Evolutionary conservation across 2,888 invertebrate species (phyloP).

Genomic region (Ephialtes manifestator): DNA sequence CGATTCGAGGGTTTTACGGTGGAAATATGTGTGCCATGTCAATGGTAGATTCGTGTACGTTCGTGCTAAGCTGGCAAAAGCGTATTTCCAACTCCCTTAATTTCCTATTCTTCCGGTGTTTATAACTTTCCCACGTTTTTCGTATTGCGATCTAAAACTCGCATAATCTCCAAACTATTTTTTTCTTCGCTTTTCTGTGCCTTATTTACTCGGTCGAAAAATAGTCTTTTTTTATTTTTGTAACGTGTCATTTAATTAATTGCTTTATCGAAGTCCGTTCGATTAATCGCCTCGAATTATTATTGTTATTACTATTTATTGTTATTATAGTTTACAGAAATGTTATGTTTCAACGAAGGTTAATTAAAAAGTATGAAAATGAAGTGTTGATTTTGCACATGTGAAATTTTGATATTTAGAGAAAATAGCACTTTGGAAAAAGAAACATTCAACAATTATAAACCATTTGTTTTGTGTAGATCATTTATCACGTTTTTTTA

Average conservation of each 20-base stretch:
- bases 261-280: background rate
- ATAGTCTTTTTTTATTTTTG: background rate
- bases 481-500: no score
- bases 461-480: no score
- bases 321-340: no score
- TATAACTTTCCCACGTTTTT: background rate
- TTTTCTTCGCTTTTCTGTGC: background rate
- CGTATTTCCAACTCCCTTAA: background rate
- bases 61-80: constrained; percentile 45
- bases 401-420: no score
- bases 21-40: constrained; percentile 56
- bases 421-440: no score
- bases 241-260: constrained; percentile 5
- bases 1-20: constrained; percentile 24
- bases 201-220: background rate
- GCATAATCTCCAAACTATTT: no score
- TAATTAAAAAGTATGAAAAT: no score
- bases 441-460: no score
- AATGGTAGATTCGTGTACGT: constrained; percentile 25
- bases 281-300: background rate
- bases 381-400: no score
- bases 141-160: no score
- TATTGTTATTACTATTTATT: no score
- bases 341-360: no score
- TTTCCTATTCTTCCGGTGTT: background rate